Evolutionary conservation across 2,113 vertebrate species (phyloP), one percentile per base, ranked within the genome.

Genomic region (Scortum barcoo): DNA sequence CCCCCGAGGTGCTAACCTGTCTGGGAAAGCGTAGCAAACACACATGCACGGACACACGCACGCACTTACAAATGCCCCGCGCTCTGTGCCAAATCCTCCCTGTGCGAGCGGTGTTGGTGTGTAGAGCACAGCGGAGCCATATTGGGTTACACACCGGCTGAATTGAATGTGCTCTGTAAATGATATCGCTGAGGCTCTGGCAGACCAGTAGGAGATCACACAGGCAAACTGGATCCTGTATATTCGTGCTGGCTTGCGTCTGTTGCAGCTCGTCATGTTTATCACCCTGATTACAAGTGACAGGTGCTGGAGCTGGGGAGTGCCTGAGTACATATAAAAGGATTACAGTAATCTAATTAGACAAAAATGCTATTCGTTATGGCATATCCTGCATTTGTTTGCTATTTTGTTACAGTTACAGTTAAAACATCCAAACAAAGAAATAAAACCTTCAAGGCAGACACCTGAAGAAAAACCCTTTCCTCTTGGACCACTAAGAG

Each of bases 1-100:
- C 71, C 96, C 95, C 40, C 94, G 80, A 94, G 96, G 96, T 96
- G 90, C 88, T 68, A 78, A 88, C 72, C 81, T 69, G 63, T 66
- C 53, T 0, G 19, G 26, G 54, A 67, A 84, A 81, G 66, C 61
- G 65, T 2, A 61, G n/a, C 68, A 82, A 65, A 75, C 81, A 79
- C 62, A 19, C 57, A 53, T 17, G 22, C 72, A 63, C 16, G 26
- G 40, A 17, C 61, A 44, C 38, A 30, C 42, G n/a, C n/a, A 33
- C 65, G 54, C 24, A 44, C 62, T 54, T 38, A n/a, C 40, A 76
- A 72, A 38, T 2, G 24, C 26, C 38, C 70, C 7, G 8, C 51
- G 61, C 26, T 72, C 24, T 1, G 26, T 33, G 85, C 82, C 82
- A 68, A 24, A 50, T 51, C 14, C 51, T 73, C 26, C 79, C 22